A percentile compares a stretch with the other conserved stretches of the same genome.
phyloP scores from a whole-genome alignment of 2,888 invertebrate species.

The Ophion ventricosus region DNA sequence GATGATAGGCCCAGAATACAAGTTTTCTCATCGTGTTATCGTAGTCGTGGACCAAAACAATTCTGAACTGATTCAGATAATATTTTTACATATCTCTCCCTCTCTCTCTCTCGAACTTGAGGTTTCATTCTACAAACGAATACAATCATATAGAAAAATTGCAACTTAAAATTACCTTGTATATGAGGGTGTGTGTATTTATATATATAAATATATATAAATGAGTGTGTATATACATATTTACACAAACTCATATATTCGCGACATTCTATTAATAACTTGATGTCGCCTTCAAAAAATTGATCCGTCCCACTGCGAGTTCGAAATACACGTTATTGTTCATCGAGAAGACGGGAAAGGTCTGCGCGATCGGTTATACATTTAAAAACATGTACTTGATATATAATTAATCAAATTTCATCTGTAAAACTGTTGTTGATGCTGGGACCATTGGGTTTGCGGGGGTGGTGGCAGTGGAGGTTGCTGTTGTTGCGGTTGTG shows the following conservation, averaged over 20 bases:
- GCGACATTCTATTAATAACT: conserved; percentile 4
- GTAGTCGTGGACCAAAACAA: not conserved
- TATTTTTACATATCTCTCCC: not conserved
- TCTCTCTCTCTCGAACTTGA: not conserved
- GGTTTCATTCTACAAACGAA: conserved; percentile 7
- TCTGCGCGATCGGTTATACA: not conserved
- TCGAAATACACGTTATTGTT: conserved; percentile 3
- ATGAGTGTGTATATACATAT: conserved; percentile 7
- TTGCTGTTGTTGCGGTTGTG: conserved; percentile 82
- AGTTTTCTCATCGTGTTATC: not conserved
- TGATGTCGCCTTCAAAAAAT: not conserved
- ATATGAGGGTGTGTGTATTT: not conserved
- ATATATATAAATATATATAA: conserved; percentile 5
- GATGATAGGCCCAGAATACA: not conserved
- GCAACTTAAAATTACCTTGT: not conserved
- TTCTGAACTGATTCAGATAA: not conserved
- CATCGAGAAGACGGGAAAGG: not conserved
- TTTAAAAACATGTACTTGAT: conserved; percentile 24
- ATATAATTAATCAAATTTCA: conserved; percentile 74
- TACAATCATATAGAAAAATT: not conserved
- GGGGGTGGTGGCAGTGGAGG: conserved; percentile 78
- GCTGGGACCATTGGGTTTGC: conserved; percentile 83
- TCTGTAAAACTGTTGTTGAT: conserved; percentile 88
- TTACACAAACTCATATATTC: conserved; percentile 17
- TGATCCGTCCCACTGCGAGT: not conserved